Evolutionary conservation across 1,140 invertebrate species (phyloP).

Genomic region (Cyrtorhinus lividipennis): DNA sequence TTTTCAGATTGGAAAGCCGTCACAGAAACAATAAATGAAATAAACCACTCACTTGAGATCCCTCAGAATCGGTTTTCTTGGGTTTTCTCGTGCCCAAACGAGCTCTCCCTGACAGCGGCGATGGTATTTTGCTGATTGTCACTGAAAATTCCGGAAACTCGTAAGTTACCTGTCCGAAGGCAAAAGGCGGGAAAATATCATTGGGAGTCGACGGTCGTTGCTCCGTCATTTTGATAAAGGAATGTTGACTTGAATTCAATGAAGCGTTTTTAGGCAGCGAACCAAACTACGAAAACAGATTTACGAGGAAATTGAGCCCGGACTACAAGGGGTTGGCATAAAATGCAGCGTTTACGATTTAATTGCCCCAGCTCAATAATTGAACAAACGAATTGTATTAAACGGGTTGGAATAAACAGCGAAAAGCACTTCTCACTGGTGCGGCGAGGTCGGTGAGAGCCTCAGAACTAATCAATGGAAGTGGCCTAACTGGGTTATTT

Average conservation of each 20-base stretch:
- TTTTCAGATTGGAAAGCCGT: too few species aligned
- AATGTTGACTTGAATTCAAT: too few species aligned
- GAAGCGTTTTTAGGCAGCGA: too few species aligned
- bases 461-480: not conserved
- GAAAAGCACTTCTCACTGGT: not conserved
- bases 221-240: too few species aligned
- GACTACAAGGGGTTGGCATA: too few species aligned
- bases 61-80: not conserved
- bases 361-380: too few species aligned
- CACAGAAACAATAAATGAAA: too few species aligned
- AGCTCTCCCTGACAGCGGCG: slow-evolving; percentile 20
- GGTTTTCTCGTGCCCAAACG: slow-evolving; percentile 12
- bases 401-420: not conserved
- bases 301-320: too few species aligned
- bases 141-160: slow-evolving; percentile 14
- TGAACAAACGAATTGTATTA: too few species aligned
- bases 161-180: not conserved
- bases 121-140: slow-evolving; percentile 23
- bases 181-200: not conserved
- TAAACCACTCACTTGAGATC: not conserved
- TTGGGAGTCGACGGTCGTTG: not conserved
- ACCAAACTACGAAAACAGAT: too few species aligned
- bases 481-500: not conserved
- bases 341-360: too few species aligned
- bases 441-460: not conserved